Base-by-base conservation (phyloP, 1,140 invertebrate species). In the Gonioctena quinquepunctata region DNA sequence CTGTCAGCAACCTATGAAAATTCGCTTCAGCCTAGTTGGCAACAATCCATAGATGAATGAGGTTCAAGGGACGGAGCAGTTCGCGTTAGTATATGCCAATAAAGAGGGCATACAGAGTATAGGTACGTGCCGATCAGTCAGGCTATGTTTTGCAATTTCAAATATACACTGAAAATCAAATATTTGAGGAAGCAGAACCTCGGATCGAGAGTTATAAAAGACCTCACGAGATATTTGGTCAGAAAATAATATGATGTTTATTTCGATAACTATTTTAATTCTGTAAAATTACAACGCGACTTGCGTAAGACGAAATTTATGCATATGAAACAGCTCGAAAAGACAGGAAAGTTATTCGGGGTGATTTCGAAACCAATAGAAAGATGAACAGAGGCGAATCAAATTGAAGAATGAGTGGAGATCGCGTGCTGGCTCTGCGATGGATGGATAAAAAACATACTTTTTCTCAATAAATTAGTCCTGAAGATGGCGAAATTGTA, bases 51-150 rank as follows among this genome's bases (percentile, higher is more conserved):
- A 61, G 81, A 83, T 75, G 82, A 82, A 66, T 80, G 54, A 77
- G 75, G 69, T 82, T 80, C 70, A 82, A 84, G 76, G 79, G 77
- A 62, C 76, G 78, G 62, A 79, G 70, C 71, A 70, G 70, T 16
- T 75, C 85, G 63, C 81, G 82, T 73, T 82, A 85, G 72, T 86
- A 84, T 74, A 77, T 82, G 54, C 83, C 81, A 62, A 84, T 83
- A 71, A 86, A 86, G 77, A 75, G 84, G 72, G 83, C 81, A 8
- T 83, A 82, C 64, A 85, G 82, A 74, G 75, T 83, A 33, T 33
- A 13, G 28, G 28, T 33, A 33, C 28, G 3, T 33, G 28, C 28
- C 13, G 28, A 33, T 8, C 28, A 85, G 83, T 59, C 78, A 16
- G 82, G 84, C 23, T 86, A 83, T 72, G 79, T 83, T 62, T 80